These are phyloP conservation scores for Eutolmus rufibarbis DNA, from an alignment of 2,888 invertebrate genomes.

Conservation along the genomic window DNA sequence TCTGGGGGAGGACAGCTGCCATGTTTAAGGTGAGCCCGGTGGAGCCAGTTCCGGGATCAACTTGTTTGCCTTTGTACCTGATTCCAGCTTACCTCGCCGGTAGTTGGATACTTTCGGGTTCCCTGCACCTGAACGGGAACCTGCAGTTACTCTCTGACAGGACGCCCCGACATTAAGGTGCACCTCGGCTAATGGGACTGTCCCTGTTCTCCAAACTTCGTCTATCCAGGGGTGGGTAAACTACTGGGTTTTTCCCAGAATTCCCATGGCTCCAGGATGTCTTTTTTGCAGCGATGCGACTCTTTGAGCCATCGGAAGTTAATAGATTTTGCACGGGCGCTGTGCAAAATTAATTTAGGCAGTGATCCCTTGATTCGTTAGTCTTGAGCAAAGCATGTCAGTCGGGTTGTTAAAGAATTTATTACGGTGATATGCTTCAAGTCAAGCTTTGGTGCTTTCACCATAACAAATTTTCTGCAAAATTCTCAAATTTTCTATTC, in stretches of 20 bases:
- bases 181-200: background rate
- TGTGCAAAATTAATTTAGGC: background rate
- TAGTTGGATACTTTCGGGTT: background rate
- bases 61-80: slow-evolving; percentile 25
- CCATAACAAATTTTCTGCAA: background rate
- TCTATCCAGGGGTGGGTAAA: background rate
- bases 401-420: background rate
- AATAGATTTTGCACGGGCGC: background rate
- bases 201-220: background rate
- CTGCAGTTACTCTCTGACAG: background rate
- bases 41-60: background rate
- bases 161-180: background rate
- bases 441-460: background rate
- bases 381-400: background rate
- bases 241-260: background rate
- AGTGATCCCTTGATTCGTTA: background rate
- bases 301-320: background rate
- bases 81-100: background rate
- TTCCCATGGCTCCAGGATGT: background rate
- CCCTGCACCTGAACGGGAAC: background rate
- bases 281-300: background rate
- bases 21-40: background rate
- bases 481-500: background rate
- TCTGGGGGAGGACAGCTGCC: background rate
- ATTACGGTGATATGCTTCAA: background rate